Evolutionary conservation across 2,888 invertebrate genomes (phyloP), one percentile per base, ranked within the genome.

Genomic region (Phortica magna): DNA sequence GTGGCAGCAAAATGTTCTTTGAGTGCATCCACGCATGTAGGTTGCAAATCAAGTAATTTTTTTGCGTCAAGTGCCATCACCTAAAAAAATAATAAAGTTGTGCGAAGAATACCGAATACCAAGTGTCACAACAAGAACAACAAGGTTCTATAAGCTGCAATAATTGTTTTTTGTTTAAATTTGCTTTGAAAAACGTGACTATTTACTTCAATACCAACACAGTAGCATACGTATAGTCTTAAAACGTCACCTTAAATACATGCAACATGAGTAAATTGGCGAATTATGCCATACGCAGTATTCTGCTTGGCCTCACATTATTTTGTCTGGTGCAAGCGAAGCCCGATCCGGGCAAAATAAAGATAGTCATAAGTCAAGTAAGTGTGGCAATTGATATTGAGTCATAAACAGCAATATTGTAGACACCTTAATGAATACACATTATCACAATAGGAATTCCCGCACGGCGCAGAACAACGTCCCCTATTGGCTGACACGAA

Each of bases 401-500:
- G 48, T 48, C 48, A 48, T 48, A 7, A 2, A 53, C 12, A 3
- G 53, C 53, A 19, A 59, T 14, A 9, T 48, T 0, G 48, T 48
- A 12, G 48, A 48, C 14, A 48, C 2, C 48, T 48, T 48, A 12
- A 12, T 48, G 7, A 6, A 48, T 48, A 61, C 61, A 2, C 7
- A 61, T 19, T 2, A 9, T 61, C 7, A 4, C n/a, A 7, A 22
- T 53, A 90, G 91, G 82, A 79, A 73, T 81, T 81, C 2, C 86
- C 85, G 76, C 84, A 84, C 4, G 87, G 84, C 41, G 78, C 83
- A 43, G 89, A 90, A 72, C 88, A 89, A 80, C 94, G 96, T 92
- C 94, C 94, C 74, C 92, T 96, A 83, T 95, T 95, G 91, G 94
- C 94, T 88, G 94, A 94, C 79, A 95, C 96, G 1, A 94, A 95